Conservation (phyloP, 2,113 vertebrate genomes). For the Otolemur garnettii region DNA sequence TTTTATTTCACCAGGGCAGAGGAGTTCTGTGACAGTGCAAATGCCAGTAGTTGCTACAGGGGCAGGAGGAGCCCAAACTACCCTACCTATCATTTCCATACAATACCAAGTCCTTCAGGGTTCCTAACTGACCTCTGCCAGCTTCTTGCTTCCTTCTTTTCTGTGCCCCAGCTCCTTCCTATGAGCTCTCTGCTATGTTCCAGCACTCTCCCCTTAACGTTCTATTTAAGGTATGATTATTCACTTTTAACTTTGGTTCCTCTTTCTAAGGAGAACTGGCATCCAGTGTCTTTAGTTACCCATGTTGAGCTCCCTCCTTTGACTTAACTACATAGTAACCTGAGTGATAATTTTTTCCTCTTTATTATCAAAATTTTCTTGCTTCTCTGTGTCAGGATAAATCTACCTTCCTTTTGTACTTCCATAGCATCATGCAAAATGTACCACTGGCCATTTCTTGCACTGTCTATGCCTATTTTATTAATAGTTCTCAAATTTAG, state of each 20-base stretch:
- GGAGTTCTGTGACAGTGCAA: not conserved
- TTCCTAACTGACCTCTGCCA: not conserved
- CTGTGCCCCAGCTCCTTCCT: not conserved
- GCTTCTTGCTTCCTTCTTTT: not conserved
- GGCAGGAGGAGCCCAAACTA: not conserved
- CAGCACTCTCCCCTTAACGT: not conserved
- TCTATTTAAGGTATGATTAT: not conserved
- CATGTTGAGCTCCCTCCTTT: not conserved
- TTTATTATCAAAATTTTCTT: not conserved
- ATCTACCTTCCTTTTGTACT: not conserved
- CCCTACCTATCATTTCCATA: not conserved
- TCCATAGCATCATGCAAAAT: not conserved
- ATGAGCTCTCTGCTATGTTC: not conserved
- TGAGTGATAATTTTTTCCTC: not conserved
- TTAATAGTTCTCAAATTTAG: conserved; percentile 5
- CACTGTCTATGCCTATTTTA: not conserved
- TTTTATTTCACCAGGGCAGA: not conserved
- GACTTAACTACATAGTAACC: not conserved
- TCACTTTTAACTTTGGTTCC: not conserved
- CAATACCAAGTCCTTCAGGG: not conserved
- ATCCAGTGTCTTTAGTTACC: not conserved
- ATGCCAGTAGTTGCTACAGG: not conserved
- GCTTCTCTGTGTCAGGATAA: not conserved
- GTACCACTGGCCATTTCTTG: not conserved
- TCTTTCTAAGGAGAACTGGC: not conserved